A percentile compares a stretch with the other conserved stretches of the same genome.
Conservation (phyloP, 2,888 invertebrate species). For the Lepidochitona cinerea region DNA sequence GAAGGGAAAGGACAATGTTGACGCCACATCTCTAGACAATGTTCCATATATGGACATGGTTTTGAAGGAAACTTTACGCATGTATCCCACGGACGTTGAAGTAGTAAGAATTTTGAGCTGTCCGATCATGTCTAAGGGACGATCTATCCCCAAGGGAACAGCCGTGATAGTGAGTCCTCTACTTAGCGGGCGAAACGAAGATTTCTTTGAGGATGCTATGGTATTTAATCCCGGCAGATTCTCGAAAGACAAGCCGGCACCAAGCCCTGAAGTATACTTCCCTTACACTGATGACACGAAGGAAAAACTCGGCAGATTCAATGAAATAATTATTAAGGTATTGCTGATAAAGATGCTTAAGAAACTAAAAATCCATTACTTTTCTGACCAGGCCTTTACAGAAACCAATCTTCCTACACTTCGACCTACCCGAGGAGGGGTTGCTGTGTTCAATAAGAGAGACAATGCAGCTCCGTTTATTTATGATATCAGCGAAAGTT, state of each 20-base stretch:
- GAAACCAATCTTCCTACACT: not conserved
- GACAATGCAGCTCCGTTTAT: not conserved
- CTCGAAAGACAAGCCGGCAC: not conserved
- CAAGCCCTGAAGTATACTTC: not conserved
- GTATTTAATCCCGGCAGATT: not conserved
- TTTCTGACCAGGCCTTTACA: not conserved
- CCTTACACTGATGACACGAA: not conserved
- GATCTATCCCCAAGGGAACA: not conserved
- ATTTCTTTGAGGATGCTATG: not conserved
- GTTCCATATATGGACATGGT: not conserved
- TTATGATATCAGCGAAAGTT: constrained; percentile 4
- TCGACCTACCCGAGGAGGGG: not conserved
- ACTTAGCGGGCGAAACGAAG: not conserved
- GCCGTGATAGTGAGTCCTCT: not conserved
- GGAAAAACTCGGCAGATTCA: not conserved
- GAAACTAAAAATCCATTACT: not conserved
- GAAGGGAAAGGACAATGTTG: not conserved
- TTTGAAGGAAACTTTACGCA: not conserved
- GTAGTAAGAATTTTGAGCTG: not conserved
- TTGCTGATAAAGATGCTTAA: not conserved
- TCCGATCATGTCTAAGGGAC: not conserved
- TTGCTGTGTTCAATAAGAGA: not conserved
- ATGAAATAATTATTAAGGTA: not conserved
- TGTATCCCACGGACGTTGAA: not conserved
- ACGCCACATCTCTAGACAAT: not conserved